Base-by-base conservation (phyloP, 2,113 vertebrate species). In the Etheostoma cragini region DNA sequence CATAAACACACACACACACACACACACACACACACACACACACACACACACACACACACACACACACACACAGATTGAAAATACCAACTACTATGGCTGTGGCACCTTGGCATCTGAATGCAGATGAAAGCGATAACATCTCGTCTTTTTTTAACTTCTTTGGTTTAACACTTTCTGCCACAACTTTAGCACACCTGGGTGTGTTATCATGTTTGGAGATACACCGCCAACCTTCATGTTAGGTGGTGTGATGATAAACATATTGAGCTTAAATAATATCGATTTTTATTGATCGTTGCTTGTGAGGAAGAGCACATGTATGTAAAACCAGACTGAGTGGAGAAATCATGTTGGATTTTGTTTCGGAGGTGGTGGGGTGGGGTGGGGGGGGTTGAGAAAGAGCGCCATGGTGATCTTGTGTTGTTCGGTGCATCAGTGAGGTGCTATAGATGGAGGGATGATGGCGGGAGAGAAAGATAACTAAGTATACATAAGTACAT, bases 111-210 rank as follows among this genome's bases (percentile, higher is more conserved):
- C 86, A 90, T 90, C 84, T 79, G 76, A 89, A 79, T 78, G 74
- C 87, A 91, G 91, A 91, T 90, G 81, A 63, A 42, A 63, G 70
- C 3, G 93, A 94, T 94, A 94, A 60, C 78, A 80, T 89, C 83
- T 62, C 1, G 1, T 84, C 87, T 92, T 85, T 87, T 93, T 90
- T 88, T 83, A 87, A 88, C 82, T 79, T 76, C 53, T 89, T 75
- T 73, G 89, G 91, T 88, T 90, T 85, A 86, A 86, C 88, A 84
- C 83, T 60, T 74, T 85, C 75, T 89, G 81, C 89, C 87, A 83
- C 90, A 91, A 80, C 81, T 78, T 72, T 52, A 75, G 46, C 82
- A 86, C 93, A 93, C 90, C 92, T 94, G 93, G 67, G 16, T 38
- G 17, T 22, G 76, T 83, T 86, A 85, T 84, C 61, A 12, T 65